These are phyloP conservation scores for Perodicticus potto DNA, from an alignment of 2,797 vertebrate genomes.

Conservation along the genomic window DNA sequence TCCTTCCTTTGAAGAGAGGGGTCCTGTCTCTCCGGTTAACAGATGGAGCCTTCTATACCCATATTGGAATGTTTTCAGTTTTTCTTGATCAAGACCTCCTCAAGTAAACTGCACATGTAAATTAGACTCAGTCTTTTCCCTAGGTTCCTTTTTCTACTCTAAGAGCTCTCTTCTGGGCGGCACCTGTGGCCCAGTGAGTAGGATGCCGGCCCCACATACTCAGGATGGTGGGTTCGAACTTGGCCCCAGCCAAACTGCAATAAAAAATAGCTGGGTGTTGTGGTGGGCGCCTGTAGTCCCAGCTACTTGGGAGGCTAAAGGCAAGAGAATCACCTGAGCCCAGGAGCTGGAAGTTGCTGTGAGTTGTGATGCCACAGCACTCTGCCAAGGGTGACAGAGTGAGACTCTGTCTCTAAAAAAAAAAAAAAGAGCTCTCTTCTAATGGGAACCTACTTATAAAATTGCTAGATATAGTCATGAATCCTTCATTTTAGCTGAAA, in stretches of 20 bases:
- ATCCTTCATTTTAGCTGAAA: neutral
- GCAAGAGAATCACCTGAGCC: too few species aligned
- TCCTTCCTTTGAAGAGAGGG: neutral
- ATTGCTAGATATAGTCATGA: neutral
- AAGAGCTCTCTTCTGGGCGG: neutral
- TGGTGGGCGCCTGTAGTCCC: too few species aligned
- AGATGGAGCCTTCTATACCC: neutral
- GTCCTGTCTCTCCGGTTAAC: neutral
- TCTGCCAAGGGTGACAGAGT: too few species aligned
- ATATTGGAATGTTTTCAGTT: neutral
- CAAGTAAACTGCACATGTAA: constrained; percentile 27
- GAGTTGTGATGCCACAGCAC: too few species aligned
- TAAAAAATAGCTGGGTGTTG: too few species aligned
- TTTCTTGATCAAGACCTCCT: neutral
- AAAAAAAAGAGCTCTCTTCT: neutral
- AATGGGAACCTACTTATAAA: neutral
- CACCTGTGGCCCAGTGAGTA: too few species aligned
- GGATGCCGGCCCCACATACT: too few species aligned
- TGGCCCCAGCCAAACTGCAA: too few species aligned
- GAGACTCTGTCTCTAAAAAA: neutral
- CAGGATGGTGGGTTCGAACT: too few species aligned
- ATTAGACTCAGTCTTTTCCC: neutral
- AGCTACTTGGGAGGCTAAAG: too few species aligned
- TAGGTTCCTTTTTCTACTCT: neutral
- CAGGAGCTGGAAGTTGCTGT: too few species aligned